Base-by-base conservation (phyloP, 2,888 invertebrate species). In the Ectobius pallidus region DNA sequence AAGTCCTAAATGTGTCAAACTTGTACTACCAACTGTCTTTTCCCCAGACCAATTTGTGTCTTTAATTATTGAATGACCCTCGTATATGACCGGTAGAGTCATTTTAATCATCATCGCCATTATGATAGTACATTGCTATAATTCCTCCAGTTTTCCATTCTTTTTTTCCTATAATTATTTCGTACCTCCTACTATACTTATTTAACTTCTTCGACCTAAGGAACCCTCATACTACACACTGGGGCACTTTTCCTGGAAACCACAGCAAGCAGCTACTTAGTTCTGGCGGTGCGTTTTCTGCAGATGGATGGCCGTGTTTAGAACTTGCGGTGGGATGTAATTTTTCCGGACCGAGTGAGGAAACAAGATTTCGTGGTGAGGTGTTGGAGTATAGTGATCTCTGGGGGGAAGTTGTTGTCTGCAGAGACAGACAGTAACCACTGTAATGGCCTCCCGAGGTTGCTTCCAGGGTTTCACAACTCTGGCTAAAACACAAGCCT, bases 361-460 rank as follows among this genome's bases (percentile, higher is more conserved):
- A 14, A 22, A 52, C 7, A 3, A 14, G 52, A 52, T 20, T 52
- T 22, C 52, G 22, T 25, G 9, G 52, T 52, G 52, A 52, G 52
- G 52, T 52, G 52, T 52, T n/a, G 52, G 52, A 52, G 52, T 52
- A 52, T 22, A 52, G n/a, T 22, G 52, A 52, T 52, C 52, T 52
- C 52, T 52, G 2, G 52, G 52, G 52, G 25, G 25, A 14, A 18
- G 2, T 3, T 18, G 22, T 52, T 52, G 52, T 52, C 52, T 22
- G 25, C 52, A 52, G 52, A 22, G 25, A 52, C 25, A 52, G 52
- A 52, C 52, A 52, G 52, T 52, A 52, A 22, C 52, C 52, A 9
- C 52, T 22, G 52, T 22, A 52, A 22, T 52, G 52, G 52, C 52
- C 52, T 52, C 52, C 22, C 14, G 22, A 52, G 52, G 52, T 52